Evolutionary conservation across 1,140 invertebrate species (phyloP).

Genomic region (Atta texana): DNA sequence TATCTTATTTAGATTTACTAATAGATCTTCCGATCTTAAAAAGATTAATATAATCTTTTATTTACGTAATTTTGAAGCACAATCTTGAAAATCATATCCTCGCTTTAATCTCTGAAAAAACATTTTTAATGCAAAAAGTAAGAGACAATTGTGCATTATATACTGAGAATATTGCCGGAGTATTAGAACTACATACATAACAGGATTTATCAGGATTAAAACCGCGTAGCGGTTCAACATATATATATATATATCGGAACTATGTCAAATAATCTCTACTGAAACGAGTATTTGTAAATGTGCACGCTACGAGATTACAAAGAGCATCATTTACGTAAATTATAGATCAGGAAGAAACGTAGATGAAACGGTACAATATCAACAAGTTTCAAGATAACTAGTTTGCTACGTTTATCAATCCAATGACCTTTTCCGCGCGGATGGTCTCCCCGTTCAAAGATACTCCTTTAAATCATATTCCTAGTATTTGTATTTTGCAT

Average conservation of each 20-base stretch:
- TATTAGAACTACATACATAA: not conserved
- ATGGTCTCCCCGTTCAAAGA: not conserved
- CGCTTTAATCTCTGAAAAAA: not conserved
- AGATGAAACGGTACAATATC: not conserved
- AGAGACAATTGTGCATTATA: not conserved
- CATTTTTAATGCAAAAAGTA: not conserved
- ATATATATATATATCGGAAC: not conserved
- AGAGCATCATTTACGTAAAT: conserved; percentile 31
- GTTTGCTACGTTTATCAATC: conserved; percentile 4
- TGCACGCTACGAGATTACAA: not conserved
- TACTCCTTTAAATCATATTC: not conserved
- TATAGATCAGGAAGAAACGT: conserved; percentile 11
- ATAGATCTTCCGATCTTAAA: not conserved
- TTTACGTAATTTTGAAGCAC: not conserved
- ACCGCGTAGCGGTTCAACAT: not conserved
- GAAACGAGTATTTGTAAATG: conserved; percentile 44
- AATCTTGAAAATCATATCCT: not conserved
- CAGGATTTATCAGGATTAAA: not conserved
- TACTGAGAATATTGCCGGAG: not conserved
- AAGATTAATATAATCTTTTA: not conserved
- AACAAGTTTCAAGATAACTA: conserved; percentile 15
- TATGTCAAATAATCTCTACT: not conserved
- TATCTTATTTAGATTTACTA: not conserved
- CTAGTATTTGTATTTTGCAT: not conserved
- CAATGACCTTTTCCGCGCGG: not conserved